Evolutionary conservation across 2,113 vertebrate genomes (phyloP), one percentile per base, ranked within the genome.

Genomic region (Sinocyclocheilus anophthalmus): DNA sequence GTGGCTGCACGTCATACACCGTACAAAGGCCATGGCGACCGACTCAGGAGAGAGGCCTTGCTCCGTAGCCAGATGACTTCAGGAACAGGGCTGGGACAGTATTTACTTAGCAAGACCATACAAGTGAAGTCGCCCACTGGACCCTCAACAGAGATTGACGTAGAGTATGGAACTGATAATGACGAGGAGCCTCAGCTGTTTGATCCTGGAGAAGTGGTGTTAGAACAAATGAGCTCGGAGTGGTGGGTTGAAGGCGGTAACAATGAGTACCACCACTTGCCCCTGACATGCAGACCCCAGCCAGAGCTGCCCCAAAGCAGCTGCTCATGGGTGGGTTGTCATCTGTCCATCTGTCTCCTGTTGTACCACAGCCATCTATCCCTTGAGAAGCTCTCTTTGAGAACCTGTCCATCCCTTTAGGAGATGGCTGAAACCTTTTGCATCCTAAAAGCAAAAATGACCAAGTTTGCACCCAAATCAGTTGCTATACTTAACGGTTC

Each of bases 141-240:
- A 90, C 75, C 48, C 0, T 88, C 92, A 84, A 89, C 94, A 88
- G 97, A 99, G 92, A 99, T 99, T 63, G 96, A 96, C 85, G 93
- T 99, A 4, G 98, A 99, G 48, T 99, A 99, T 20, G 98, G 97
- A 84, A 97, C 97, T 0, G 97, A 98, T 88, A 96, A 98, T 0
- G 96, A 96, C 4, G 96, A 96, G 48, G 96, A 97, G 39, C 88
- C 91, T 2, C 6, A 87, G 8, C 76, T 91, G 48, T 91, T 88
- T 5, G 87, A 90, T 26, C 76, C 88, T 1, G 90, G 89, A 50
- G 93, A 94, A 22, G 93, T 92, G 57, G 91, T 91, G 20, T 82
- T 94, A 88, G 95, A 94, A 84, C 94, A 95, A 88, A 93, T 91
- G 89, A 95, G 94, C 90, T 92, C 94, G 11, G 94, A 95, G 86